Evolutionary conservation across 2,797 vertebrate species (phyloP), one percentile per base, ranked within the genome.

Genomic region (Pangasius larnaudii): DNA sequence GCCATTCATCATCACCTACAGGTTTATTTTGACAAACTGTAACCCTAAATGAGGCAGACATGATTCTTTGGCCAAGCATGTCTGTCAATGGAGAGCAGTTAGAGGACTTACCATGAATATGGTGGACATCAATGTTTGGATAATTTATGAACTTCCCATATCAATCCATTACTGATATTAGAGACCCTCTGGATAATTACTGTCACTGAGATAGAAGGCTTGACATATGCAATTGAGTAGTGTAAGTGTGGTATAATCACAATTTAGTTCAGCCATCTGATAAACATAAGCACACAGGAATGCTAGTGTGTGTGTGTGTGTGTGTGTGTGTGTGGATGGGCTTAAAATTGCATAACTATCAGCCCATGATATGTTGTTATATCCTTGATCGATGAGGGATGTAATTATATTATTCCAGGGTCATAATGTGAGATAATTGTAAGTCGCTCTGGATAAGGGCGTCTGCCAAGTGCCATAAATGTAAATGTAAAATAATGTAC

Each of bases 131-230:
- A 14, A 74, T 16, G 1, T 65, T 53, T 39, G 46, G 36, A 19
- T 88, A 16, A 85, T 61, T 88, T 61, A 85, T 88, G 59, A 72
- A 80, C 75, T 59, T 85, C 39, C 18, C 7, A 42, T 63, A 8
- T 74, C 36, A 27, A n/a, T 80, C 49, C 33, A 56, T 1, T 33
- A n/a, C 5, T 79, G 51, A 18, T 82, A 58, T 42, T 24, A 82
- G 53, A 33, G 16, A 19, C 69, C 30, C 22, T 83, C 61, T 72
- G 67, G 5, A 13, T 56, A 56, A 22, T 30, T 53, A 33, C 49
- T 53, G 27, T 18, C 27, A 78, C 30, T 79, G 8, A 42, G 36
- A 24, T 42, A 30, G 3, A n/a, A 65, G 7, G 27, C 1, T 19
- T 69, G 33, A 8, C 58, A 27, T 30, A 87, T 72, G 61, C 69